Base-by-base conservation (phyloP, 2,797 vertebrate genomes). In the Clarias fuscus region DNA sequence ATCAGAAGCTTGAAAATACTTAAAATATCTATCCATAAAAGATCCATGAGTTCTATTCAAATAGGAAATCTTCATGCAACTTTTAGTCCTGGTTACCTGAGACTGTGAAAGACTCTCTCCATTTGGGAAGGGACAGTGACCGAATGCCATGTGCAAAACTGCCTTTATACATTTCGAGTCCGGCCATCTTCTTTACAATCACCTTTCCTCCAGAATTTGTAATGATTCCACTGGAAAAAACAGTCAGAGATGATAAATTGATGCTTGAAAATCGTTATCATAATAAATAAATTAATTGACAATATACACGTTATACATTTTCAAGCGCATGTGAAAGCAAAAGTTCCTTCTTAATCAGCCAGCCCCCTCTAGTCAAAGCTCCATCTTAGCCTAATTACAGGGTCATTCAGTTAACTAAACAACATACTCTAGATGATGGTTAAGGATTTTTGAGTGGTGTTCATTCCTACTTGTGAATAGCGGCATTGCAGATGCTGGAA, bases 401-500 rank as follows among this genome's bases (percentile, higher is more conserved):
- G 58, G 8, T 58, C 30, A 78, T 78, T 65, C 40, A 81, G 7
- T 37, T 65, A 65, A 48, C 64, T 82, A 68, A 68, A 18, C 67
- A 77, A 68, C 7, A 53, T 14, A 59, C 65, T 56, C 43, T 77
- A 48, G 17, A 62, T 20, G 17, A 65, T n/a, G 2, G 14, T 56
- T 73, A 64, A 13, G 59, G 40, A 65, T 58, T 79, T 53, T 27
- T 20, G 33, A 53, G 48, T 30, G 61, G 30, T 73, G 53, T 33
- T 67, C 33, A 64, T 67, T 70, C 94, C 89, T 85, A 99, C 98
- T 96, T 98, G 95, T 99, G 98, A 91, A 99, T 96, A 40, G 98
- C 98, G 33, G 98, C 98, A 0, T 95, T 96, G 76, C 98, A 99
- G 90, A 99, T 95, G 53, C 98, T 99, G 94, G 98, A 99, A 91